Base-by-base conservation (phyloP, 2,113 vertebrate species). In the Poeciliopsis occidentalis region DNA sequence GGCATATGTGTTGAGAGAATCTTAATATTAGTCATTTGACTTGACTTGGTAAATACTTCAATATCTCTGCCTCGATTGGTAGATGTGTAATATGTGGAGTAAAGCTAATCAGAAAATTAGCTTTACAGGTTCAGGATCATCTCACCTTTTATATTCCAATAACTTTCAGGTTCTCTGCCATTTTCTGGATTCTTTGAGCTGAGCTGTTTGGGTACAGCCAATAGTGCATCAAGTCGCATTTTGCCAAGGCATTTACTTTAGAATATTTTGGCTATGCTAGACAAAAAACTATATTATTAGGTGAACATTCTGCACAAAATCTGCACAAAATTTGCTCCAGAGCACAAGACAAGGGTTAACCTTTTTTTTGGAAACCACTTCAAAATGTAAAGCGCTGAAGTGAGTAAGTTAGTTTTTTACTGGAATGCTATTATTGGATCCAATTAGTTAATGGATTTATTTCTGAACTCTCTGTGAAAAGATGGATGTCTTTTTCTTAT, bases 391-490 rank as follows among this genome's bases (percentile, higher is more conserved):
- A 88, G 75, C 82, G 81, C 88, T 84, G 85, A 85, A 87, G 85
- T 88, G 86, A 86, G 66, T 77, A 84, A 90, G 86, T 80, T 30
- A 88, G 60, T 41, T 89, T 80, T 80, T 87, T 86, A 89, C 51
- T 87, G 82, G 81, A 27, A 8, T 13, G 32, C 90, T 82, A 87
- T 90, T 89, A 91, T 89, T 82, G 81, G 66, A 91, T 87, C 79
- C 90, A 93, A 92, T 92, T 90, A 92, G 88, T 91, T 91, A 91
- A 93, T 92, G 88, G 87, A 69, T 90, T 92, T 88, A 89, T 91
- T 88, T 89, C 85, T 85, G 81, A 86, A 81, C 79, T 85, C 79
- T 85, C 76, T 51, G 73, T 66, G 51, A 30, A 74, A 88, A 90
- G 87, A 92, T 88, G 80, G 78, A 91, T 91, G 88, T 89, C 84